Evolutionary conservation across 2,888 invertebrate species (phyloP), one percentile per base, ranked within the genome.

Genomic region (Oscheius sp.): DNA sequence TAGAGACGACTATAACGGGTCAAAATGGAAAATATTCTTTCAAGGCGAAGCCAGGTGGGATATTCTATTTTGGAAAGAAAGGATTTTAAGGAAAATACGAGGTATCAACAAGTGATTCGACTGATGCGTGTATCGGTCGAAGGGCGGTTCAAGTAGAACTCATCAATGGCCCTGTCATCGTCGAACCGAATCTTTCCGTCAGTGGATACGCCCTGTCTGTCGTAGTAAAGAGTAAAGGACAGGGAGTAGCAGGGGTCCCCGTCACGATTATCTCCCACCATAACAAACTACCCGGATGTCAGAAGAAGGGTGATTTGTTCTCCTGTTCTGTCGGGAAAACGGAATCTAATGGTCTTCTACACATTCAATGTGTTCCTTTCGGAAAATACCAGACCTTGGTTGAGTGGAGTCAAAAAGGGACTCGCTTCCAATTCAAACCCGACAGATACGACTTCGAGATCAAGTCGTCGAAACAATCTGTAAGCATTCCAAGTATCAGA

Each of bases 281-380:
- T 44, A 32, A 50, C 28, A 70, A 73, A 47, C 28, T 59, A 20
- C 12, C 41, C 14, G 8, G 36, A 3, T 41, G 41, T 41, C 41
- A 4, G 14, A 22, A 9, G 9, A 57, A 67, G 6, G 59, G 38
- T n/a, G 63, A 50, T n/a, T 64, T 65, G n/a, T 76, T 73, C 69
- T 57, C 57, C 20, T 84, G 82, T 66, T 14, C 70, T 0, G 50
- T 81, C 26, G 75, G 77, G 49, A 71, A 73, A 45, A 80, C 83
- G 1, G 68, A 73, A 36, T 17, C 66, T 65, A 89, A 89, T 49
- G 95, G 96, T 12, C 89, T 90, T 82, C 95, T 94, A 86, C 87
- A 86, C 2, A 95, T 95, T 81, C 91, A 91, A 1, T 90, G 92
- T 57, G 90, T 96, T 1, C 91, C 93, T 0, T 91, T 92, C 14